These are phyloP conservation scores for Paedocypris sp. DNA, from an alignment of 2,113 vertebrate genomes.

Conservation along the genomic window DNA sequence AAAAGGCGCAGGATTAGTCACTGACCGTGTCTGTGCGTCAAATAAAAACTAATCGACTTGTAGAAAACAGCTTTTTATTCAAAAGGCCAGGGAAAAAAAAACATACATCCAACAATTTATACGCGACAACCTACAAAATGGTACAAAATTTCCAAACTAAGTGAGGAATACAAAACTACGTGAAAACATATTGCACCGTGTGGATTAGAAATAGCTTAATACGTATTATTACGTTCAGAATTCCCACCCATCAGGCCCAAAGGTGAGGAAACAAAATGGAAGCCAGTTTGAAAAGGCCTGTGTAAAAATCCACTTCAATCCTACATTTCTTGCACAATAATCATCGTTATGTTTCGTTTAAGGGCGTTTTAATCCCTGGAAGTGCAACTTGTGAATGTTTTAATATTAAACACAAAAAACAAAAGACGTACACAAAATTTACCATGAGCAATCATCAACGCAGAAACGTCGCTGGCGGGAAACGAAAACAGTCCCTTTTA, in stretches of 20 bases:
- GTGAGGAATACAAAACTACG: constrained; percentile 21
- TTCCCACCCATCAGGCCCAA: constrained; percentile 8
- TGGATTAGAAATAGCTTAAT: constrained; percentile 20
- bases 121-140: constrained; percentile 17
- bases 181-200: constrained; percentile 32
- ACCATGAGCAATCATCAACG: neutral
- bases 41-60: too few relatives aligned
- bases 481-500: constrained; percentile 13
- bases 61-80: constrained; percentile 23
- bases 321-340: too few relatives aligned
- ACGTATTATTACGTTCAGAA: neutral
- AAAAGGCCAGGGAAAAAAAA: neutral
- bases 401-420: neutral
- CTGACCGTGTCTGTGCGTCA: too few relatives aligned
- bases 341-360: neutral
- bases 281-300: constrained; percentile 17
- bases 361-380: neutral
- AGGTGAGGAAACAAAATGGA: constrained; percentile 13
- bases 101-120: neutral
- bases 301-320: constrained; percentile 18
- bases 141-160: constrained; percentile 23
- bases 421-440: neutral
- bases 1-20: too few relatives aligned
- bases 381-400: constrained; percentile 18
- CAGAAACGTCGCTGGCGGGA: neutral